A percentile compares a stretch with the other conserved stretches of the same genome.
Conservation (phyloP, 1,140 invertebrate species). For the Anastrepha ludens region DNA sequence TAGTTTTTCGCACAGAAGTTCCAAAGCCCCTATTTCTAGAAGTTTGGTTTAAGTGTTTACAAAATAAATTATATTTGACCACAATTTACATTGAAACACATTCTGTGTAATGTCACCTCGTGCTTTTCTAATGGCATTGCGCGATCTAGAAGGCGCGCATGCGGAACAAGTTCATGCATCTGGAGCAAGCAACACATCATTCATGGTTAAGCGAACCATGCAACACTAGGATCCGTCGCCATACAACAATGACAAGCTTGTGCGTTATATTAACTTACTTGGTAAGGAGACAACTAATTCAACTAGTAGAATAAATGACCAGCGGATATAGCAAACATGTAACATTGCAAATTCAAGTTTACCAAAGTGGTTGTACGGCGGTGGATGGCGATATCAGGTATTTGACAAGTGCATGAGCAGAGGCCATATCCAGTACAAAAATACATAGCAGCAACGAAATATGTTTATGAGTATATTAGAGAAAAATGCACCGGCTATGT, state of each 20-base stretch:
- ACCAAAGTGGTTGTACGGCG: slow-evolving; percentile 32
- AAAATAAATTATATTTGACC: too few relatives aligned
- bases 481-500: neutral
- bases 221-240: slow-evolving; percentile 19
- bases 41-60: too few relatives aligned
- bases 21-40: too few relatives aligned
- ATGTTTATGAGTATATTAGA: neutral
- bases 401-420: slow-evolving; percentile 19
- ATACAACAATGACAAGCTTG: slow-evolving; percentile 38
- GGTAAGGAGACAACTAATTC: slow-evolving; percentile 27
- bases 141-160: slow-evolving; percentile 54
- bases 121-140: slow-evolving; percentile 55
- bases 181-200: slow-evolving; percentile 53
- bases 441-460: slow-evolving; percentile 18
- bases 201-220: too few relatives aligned
- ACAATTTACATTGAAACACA: too few relatives aligned
- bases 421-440: neutral
- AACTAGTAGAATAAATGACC: slow-evolving; percentile 26
- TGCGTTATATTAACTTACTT: neutral
- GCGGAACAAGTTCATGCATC: slow-evolving; percentile 70
- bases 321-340: slow-evolving; percentile 22
- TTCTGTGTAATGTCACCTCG: neutral
- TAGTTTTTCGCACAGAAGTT: too few relatives aligned
- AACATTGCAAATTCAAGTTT: slow-evolving; percentile 44
- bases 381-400: slow-evolving; percentile 37